These are phyloP conservation scores for Samia ricini DNA, from an alignment of 1,140 invertebrate species.

Conservation along the genomic window DNA sequence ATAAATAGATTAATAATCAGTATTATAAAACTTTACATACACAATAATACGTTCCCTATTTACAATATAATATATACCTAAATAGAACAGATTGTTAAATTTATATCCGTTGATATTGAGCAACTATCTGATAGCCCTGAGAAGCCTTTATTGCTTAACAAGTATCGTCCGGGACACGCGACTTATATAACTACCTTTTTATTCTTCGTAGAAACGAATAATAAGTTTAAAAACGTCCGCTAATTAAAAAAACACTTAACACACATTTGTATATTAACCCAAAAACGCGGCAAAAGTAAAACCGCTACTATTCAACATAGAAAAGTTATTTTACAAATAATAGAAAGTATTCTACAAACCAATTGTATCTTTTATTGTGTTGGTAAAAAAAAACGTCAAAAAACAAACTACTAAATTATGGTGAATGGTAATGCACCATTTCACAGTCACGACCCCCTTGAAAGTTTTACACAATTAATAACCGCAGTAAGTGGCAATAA, in stretches of 20 bases:
- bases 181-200: conserved; percentile 43
- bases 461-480: conserved; percentile 60
- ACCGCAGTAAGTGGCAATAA: conserved; percentile 39
- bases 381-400: conserved; percentile 37
- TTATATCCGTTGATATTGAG: conserved; percentile 22
- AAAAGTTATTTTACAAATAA: not conserved
- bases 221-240: conserved; percentile 27
- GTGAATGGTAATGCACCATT: conserved; percentile 58
- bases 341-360: conserved; percentile 28
- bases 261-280: conserved; percentile 31
- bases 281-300: conserved; percentile 28
- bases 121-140: conserved; percentile 61
- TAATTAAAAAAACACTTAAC: conserved; percentile 28
- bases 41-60: too few relatives aligned
- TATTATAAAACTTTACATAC: too few relatives aligned
- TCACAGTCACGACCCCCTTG: conserved; percentile 65
- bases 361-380: conserved; percentile 44
- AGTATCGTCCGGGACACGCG: conserved; percentile 57
- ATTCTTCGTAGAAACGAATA: too few relatives aligned
- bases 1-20: too few relatives aligned
- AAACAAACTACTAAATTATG: conserved; percentile 52
- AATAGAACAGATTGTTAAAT: not conserved
- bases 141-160: conserved; percentile 52
- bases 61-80: too few relatives aligned
- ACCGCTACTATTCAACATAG: conserved; percentile 15